Base-by-base conservation (phyloP, 2,888 invertebrate genomes). In the Orthosia gracilis region DNA sequence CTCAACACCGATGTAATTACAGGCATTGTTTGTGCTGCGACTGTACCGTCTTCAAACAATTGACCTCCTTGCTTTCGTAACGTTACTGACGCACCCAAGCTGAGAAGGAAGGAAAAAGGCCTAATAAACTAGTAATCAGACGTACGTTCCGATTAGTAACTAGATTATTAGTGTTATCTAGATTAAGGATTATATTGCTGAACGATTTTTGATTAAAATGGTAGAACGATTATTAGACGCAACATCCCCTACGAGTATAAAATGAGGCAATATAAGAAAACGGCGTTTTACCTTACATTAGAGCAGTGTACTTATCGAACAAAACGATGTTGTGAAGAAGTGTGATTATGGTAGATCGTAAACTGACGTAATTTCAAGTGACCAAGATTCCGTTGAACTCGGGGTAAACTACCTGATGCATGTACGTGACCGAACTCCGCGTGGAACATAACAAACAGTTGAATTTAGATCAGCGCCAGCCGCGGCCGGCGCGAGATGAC, bases 1-100 rank as follows among this genome's bases (percentile, higher is more conserved):
- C 78, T 71, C 59, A 77, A 40, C 72, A 69, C 58, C 72, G 59
- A 63, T 61, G 72, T 89, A 88, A 89, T 89, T 86, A 65, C 86
- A 63, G 74, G 78, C 80, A 89, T 88, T 85, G 80, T 75, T 80
- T 63, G 62, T 75, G 72, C 76, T 63, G 69, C 76, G 71, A 77
- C 80, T 78, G 67, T 81, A 80, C 74, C 71, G 76, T 57, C 68
- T 67, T 69, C 31, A 15, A 76, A 58, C 67, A 83, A 68, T 68
- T 73, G 62, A 80, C 83, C 85, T 82, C 76, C 77, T 80, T 76
- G 21, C 67, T 85, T 76, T 85, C 72, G 57, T 69, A 78, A 78
- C 76, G 18, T 50, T 66, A 70, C 65, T 63, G 23, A 73, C 26
- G 55, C 66, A n/a, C 26, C 15, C n/a, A 57, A 70, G 17, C 45